Evolutionary conservation across 2,888 invertebrate species (phyloP).

Genomic region (Auanema sp.): DNA sequence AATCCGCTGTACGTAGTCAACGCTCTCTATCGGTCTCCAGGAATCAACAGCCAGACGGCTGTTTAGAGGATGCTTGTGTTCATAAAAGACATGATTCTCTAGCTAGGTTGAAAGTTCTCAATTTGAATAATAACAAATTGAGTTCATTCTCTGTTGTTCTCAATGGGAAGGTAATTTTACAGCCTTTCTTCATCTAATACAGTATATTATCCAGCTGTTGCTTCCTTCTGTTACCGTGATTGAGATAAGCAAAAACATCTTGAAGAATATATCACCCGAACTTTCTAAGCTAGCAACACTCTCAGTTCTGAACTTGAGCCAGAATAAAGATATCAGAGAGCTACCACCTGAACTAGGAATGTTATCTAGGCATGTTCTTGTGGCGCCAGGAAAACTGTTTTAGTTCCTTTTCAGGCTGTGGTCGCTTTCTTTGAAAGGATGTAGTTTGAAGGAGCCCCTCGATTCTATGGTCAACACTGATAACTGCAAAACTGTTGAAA

Average conservation of each 20-base stretch:
- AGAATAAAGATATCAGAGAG: conserved; percentile 70
- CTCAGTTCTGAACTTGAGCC: conserved; percentile 89
- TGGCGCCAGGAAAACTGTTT: too few relatives aligned
- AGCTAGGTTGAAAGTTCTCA: conserved; percentile 79
- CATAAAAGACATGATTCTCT: conserved; percentile 75
- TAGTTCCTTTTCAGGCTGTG: conserved; percentile 79
- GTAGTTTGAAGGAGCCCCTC: conserved; percentile 78
- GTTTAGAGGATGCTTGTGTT: conserved; percentile 21
- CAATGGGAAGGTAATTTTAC: conserved; percentile 6
- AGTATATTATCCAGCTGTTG: conserved; percentile 17
- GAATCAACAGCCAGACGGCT: conserved; percentile 24
- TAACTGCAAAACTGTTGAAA: conserved; percentile 90
- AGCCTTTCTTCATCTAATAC: neutral
- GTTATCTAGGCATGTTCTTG: conserved; percentile 31
- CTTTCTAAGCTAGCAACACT: conserved; percentile 83
- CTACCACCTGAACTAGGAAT: conserved; percentile 90
- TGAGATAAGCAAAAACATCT: conserved; percentile 85
- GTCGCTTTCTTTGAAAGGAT: conserved; percentile 90
- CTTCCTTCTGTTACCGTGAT: conserved; percentile 87
- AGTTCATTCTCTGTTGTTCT: conserved; percentile 70
- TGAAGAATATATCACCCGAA: conserved; percentile 78
- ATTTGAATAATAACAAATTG: conserved; percentile 84
- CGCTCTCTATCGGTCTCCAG: conserved; percentile 59
- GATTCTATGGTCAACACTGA: conserved; percentile 86
- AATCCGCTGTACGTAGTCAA: conserved; percentile 61